These are phyloP conservation scores for Echinarachnius parma DNA, from an alignment of 53 echinoderm and acorn worm genomes.

Conservation along the genomic window DNA sequence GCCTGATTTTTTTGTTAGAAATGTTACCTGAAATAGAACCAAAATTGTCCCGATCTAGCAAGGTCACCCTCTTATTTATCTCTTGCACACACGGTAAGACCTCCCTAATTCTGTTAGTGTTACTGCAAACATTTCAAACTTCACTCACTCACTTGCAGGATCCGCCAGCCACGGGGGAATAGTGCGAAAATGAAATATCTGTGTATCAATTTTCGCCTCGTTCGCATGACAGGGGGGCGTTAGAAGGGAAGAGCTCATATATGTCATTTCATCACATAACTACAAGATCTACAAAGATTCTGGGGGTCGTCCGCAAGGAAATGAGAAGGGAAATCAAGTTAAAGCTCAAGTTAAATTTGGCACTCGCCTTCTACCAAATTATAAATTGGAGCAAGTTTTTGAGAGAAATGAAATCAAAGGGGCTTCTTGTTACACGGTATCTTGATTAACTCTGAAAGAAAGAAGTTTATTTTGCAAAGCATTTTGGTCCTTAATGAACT, in stretches of 20 bases:
- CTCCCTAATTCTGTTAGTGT: constrained; percentile 35
- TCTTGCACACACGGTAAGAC: constrained; percentile 27
- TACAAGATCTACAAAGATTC: too few relatives aligned
- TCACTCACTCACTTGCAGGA: too few relatives aligned
- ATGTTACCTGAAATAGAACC: constrained; percentile 6
- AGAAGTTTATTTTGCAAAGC: too few relatives aligned
- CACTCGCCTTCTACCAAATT: constrained; percentile 20
- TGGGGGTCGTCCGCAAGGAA: too few relatives aligned
- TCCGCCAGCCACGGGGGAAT: constrained; percentile 13
- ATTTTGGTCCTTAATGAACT: too few relatives aligned
- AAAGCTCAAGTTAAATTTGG: constrained; percentile 8
- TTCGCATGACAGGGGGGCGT: too few relatives aligned
- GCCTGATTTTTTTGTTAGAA: too few relatives aligned
- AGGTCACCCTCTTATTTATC: constrained; percentile 35
- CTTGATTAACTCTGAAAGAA: constrained; percentile 18
- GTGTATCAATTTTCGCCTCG: too few relatives aligned
- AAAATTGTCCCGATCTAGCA: constrained; percentile 22
- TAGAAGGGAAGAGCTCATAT: too few relatives aligned
- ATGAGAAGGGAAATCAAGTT: constrained; percentile 17
- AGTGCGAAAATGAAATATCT: constrained; percentile 24
- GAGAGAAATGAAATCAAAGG: constrained; percentile 26
- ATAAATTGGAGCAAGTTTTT: constrained; percentile 28
- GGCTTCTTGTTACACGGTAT: constrained; percentile 20
- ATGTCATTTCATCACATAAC: too few relatives aligned
- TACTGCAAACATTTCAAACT: constrained; percentile 19